These are phyloP conservation scores for Caracal caracal DNA, from an alignment of 2,113 vertebrate species.

Conservation along the genomic window DNA sequence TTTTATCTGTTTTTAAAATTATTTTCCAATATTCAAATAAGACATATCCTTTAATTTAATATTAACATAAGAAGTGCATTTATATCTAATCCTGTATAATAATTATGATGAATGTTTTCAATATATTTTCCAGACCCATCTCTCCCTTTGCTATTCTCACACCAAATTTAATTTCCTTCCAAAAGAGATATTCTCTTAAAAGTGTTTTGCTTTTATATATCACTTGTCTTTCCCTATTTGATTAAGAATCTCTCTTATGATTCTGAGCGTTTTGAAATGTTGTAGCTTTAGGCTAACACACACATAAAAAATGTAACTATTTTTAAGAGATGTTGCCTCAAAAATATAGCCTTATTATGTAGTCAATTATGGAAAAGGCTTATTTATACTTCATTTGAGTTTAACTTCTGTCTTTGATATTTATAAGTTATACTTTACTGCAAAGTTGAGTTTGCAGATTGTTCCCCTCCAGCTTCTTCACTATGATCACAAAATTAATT, in stretches of 20 bases:
- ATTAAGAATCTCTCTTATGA: neutral
- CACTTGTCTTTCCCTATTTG: neutral
- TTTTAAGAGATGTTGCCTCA: neutral
- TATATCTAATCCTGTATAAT: neutral
- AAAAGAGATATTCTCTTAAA: neutral
- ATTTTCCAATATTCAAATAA: neutral
- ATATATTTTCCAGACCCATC: neutral
- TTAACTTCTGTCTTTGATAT: conserved; percentile 32
- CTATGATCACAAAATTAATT: conserved; percentile 73
- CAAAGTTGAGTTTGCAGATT: conserved; percentile 61
- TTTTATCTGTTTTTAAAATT: neutral
- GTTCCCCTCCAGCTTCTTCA: conserved; percentile 42
- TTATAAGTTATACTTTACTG: conserved; percentile 48
- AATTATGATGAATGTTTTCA: neutral
- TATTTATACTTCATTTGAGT: conserved; percentile 54
- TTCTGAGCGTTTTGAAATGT: neutral
- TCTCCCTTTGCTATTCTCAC: neutral
- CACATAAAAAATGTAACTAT: neutral
- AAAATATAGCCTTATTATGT: conserved; percentile 43
- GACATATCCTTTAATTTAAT: neutral
- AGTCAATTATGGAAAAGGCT: conserved; percentile 38
- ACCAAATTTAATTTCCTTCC: conserved; percentile 8
- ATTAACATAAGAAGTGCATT: neutral
- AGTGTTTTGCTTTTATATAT: conserved; percentile 1
- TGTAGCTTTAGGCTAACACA: neutral